Conservation (phyloP, 2,797 vertebrate genomes). For the Triplophysa yarkandensis region DNA sequence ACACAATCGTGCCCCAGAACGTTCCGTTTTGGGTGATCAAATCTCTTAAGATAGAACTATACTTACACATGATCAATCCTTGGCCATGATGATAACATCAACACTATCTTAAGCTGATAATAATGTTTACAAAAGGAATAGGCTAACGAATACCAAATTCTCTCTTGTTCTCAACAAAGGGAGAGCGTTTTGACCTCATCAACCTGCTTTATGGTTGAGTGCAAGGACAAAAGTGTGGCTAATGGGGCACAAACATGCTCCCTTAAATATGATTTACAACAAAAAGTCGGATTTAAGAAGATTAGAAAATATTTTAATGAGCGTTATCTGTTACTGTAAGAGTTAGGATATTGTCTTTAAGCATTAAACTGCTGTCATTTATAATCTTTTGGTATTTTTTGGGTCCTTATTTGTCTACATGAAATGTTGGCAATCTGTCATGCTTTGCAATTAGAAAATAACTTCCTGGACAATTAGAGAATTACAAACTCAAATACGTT, state of each 20-base stretch:
- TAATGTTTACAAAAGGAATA: not conserved
- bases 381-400: constrained; percentile 63
- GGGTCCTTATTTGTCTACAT: constrained; percentile 49
- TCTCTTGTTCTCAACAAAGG: constrained; percentile 17
- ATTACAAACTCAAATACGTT: constrained; percentile 12
- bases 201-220: constrained; percentile 55
- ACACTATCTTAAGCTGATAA: not conserved
- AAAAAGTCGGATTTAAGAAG: constrained; percentile 64
- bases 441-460: constrained; percentile 47
- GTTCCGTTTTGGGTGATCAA: no score
- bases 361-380: constrained; percentile 65
- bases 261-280: constrained; percentile 62
- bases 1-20: no score
- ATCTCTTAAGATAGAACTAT: no score
- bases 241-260: constrained; percentile 57
- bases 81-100: no score
- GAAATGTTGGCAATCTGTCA: constrained; percentile 34
- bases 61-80: no score
- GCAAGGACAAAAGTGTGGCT: constrained; percentile 52
- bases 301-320: constrained; percentile 77
- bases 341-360: constrained; percentile 72
- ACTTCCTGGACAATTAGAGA: constrained; percentile 1
- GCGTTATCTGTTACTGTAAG: constrained; percentile 61
- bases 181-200: constrained; percentile 49
- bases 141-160: not conserved